Evolutionary conservation across 2,888 invertebrate genomes (phyloP).

Genomic region (Epirrhoe alternata): DNA sequence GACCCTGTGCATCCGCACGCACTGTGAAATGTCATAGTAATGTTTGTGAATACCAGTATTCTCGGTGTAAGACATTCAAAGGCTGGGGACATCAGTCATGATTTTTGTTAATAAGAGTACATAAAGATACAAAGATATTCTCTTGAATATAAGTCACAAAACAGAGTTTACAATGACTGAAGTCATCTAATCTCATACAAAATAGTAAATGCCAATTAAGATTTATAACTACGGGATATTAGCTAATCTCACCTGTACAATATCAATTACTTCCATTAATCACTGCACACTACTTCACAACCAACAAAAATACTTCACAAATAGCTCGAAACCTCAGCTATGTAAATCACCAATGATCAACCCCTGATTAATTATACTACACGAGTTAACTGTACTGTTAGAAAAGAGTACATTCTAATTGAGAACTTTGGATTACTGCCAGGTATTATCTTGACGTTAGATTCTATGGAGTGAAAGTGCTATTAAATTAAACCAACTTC

Average conservation of each 20-base stretch:
- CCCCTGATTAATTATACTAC: conserved; percentile 27
- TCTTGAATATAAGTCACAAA: not conserved
- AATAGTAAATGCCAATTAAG: conserved; percentile 1
- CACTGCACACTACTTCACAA: conserved; percentile 15
- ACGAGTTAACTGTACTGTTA: conserved; percentile 32
- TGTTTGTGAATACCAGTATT: too few relatives aligned
- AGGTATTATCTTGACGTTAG: conserved; percentile 58
- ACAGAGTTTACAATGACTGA: not conserved
- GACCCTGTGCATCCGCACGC: too few relatives aligned
- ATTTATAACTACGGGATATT: conserved; percentile 4
- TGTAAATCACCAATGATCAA: conserved; percentile 29
- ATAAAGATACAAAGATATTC: not conserved
- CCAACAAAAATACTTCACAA: conserved; percentile 10
- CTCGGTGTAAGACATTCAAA: too few relatives aligned
- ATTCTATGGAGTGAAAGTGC: conserved; percentile 57
- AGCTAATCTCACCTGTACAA: conserved; percentile 2
- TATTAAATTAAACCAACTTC: conserved; percentile 57
- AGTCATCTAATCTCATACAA: conserved; percentile 1
- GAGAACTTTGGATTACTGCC: conserved; percentile 71
- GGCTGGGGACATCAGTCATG: too few relatives aligned
- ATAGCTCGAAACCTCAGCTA: conserved; percentile 12
- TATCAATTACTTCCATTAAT: conserved; percentile 19
- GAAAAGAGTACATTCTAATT: conserved; percentile 68
- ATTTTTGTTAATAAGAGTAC: too few relatives aligned
- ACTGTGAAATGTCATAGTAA: too few relatives aligned